A percentile compares a stretch with the other conserved stretches of the same genome.
These are phyloP conservation scores for Sus cebifrons DNA, from an alignment of 2,797 vertebrate species.

Conservation along the genomic window DNA sequence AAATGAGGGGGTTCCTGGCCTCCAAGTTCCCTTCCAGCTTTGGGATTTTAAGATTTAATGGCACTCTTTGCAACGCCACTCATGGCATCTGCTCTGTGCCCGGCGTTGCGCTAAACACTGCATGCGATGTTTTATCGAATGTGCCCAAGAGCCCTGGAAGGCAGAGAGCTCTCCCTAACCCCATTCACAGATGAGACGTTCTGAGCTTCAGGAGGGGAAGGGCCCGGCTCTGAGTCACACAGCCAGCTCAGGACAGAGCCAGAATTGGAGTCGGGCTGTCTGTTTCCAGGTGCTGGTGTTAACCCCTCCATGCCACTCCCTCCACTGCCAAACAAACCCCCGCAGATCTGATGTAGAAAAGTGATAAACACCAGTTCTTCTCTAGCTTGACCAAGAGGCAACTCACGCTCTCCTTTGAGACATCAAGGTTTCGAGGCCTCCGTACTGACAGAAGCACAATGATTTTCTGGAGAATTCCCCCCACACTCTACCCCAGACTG, in stretches of 20 bases:
- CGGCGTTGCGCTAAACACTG: rapidly evolving
- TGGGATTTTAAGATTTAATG: background rate
- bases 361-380: background rate
- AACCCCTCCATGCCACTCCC: background rate
- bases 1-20: background rate
- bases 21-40: background rate
- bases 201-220: background rate
- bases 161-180: rapidly evolving
- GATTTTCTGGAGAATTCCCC: background rate
- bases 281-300: background rate
- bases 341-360: background rate
- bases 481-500: rapidly evolving
- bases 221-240: background rate
- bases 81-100: rapidly evolving
- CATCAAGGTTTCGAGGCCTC: background rate
- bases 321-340: background rate
- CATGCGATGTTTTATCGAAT: rapidly evolving
- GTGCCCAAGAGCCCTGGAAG: rapidly evolving
- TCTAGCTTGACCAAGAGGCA: background rate
- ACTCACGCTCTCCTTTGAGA: background rate
- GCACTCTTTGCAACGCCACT: rapidly evolving
- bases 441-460: background rate
- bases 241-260: background rate
- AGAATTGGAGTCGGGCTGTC: background rate
- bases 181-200: background rate